Conservation (phyloP, 2,888 invertebrate genomes). For the Epinotia nisella region DNA sequence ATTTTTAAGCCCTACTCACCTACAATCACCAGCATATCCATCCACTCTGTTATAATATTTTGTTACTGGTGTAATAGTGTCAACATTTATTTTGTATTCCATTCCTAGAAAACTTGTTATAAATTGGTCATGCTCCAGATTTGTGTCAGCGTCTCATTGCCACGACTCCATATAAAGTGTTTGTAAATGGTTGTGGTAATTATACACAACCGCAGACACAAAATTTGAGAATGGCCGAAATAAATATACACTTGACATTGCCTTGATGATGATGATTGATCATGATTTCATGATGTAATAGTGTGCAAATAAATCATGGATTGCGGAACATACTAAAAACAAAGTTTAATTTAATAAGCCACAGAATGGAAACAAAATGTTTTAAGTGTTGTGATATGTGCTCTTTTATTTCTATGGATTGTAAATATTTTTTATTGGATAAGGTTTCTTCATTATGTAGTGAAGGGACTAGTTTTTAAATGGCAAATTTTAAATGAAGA, state of each 20-base stretch:
- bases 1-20: background rate
- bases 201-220: no score
- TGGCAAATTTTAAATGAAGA: conserved; percentile 2
- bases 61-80: background rate
- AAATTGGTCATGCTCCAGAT: no score
- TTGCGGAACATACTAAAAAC: background rate
- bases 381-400: conserved; percentile 37
- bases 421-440: conserved; percentile 31
- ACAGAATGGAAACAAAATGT: background rate
- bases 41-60: background rate
- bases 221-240: no score
- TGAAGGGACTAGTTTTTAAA: background rate
- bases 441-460: conserved; percentile 5
- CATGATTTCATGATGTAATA: no score
- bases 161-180: no score
- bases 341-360: background rate
- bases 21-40: no score
- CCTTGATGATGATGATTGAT: no score
- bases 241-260: background rate
- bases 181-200: no score
- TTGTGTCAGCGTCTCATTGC: no score
- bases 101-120: background rate
- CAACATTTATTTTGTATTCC: background rate
- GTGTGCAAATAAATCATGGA: background rate
- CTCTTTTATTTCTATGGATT: conserved; percentile 32